These are phyloP conservation scores for Drosophila atroscutellata DNA, from an alignment of 2,888 invertebrate genomes.

Conservation along the genomic window DNA sequence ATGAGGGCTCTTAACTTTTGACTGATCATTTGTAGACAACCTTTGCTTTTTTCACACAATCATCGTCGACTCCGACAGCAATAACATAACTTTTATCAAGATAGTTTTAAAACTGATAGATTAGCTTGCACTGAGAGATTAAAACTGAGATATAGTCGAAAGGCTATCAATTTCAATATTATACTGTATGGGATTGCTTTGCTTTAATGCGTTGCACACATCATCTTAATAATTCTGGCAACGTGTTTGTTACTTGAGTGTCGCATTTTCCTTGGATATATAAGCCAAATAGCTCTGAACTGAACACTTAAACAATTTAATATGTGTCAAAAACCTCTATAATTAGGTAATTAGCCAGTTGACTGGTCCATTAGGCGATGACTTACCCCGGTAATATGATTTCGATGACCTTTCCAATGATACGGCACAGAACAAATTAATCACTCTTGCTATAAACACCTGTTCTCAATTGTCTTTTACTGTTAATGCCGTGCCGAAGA, in stretches of 20 bases:
- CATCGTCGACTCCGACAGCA: not conserved
- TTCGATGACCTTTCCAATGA: not conserved
- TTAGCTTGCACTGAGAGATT: not conserved
- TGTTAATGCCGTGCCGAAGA: constrained; percentile 1
- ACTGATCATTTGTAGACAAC: not conserved
- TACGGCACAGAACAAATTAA: not conserved
- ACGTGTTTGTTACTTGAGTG: not conserved
- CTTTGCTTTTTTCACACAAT: not conserved
- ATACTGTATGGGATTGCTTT: not conserved
- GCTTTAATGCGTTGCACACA: not conserved
- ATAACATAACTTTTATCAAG: not conserved
- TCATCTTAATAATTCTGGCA: not conserved
- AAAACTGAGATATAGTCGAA: not conserved
- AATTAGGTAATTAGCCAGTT: not conserved
- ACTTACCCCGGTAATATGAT: not conserved
- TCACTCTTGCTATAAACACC: constrained; percentile 7
- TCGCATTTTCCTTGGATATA: not conserved
- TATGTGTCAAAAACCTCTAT: not conserved
- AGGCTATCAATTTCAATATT: not conserved
- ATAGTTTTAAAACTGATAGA: not conserved
- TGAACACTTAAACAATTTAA: not conserved
- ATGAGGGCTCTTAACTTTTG: not conserved
- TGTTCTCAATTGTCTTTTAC: constrained; percentile 16
- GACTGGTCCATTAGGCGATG: not conserved
- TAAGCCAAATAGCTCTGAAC: not conserved